Evolutionary conservation across 92 coral and sea anemone species (phyloP).

Genomic region (Montipora capitata): DNA sequence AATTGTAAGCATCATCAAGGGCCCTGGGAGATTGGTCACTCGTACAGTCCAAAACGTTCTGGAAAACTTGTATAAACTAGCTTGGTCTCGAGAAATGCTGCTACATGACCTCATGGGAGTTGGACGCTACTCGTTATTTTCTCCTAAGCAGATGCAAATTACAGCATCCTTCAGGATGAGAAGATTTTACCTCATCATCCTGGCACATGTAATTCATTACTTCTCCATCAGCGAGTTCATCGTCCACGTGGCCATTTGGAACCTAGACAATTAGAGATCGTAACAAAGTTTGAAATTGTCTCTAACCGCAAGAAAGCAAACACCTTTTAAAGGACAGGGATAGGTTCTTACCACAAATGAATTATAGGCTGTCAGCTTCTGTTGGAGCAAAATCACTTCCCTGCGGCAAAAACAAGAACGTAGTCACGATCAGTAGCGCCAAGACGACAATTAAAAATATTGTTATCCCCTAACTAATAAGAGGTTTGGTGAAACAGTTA

Average conservation of each 20-base stretch:
- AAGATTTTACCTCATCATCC: constrained; percentile 78
- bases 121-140: too few relatives aligned
- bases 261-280: constrained; percentile 43
- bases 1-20: too few relatives aligned
- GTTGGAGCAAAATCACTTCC: constrained; percentile 91
- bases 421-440: neutral
- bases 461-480: neutral
- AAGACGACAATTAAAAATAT: neutral
- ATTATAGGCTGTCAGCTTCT: constrained; percentile 84
- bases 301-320: neutral
- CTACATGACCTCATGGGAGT: too few relatives aligned
- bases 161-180: neutral
- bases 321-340: neutral
- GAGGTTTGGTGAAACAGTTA: too few relatives aligned
- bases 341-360: constrained; percentile 79
- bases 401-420: constrained; percentile 42
- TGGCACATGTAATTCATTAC: constrained; percentile 91
- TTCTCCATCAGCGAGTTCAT: constrained; percentile 93
- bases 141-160: too few relatives aligned
- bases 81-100: too few relatives aligned
- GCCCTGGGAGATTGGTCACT: too few relatives aligned
- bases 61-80: too few relatives aligned
- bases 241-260: constrained; percentile 83
- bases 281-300: neutral
- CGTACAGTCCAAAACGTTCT: too few relatives aligned